A percentile compares a stretch with the other conserved stretches of the same genome.
phyloP scores from a whole-genome alignment of 2,113 vertebrate genomes.

The Anarrhichthys ocellatus region DNA sequence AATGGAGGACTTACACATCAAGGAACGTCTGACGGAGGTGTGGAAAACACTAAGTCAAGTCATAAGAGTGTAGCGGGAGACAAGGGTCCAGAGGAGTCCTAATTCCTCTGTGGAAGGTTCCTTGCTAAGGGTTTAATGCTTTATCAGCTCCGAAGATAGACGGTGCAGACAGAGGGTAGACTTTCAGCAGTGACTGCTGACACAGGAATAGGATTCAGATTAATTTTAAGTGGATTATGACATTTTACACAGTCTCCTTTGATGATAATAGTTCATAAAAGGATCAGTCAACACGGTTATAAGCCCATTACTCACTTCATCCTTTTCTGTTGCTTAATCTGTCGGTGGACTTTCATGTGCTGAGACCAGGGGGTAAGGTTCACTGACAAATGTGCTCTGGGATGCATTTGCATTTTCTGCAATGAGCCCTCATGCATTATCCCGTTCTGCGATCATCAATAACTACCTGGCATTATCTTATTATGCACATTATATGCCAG shows the following conservation, averaged over 20 bases:
- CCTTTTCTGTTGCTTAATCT: slow-evolving; percentile 42
- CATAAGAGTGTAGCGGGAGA: slow-evolving; percentile 7
- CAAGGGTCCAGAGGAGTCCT: slow-evolving; percentile 19
- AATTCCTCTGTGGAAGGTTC: slow-evolving; percentile 4
- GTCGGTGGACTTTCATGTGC: slow-evolving; percentile 48
- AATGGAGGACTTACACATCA: slow-evolving; percentile 61
- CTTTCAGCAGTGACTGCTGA: slow-evolving; percentile 34
- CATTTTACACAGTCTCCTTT: slow-evolving; percentile 55
- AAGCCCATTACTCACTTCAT: slow-evolving; percentile 61
- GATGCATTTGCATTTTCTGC: slow-evolving; percentile 45
- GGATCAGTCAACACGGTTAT: slow-evolving; percentile 59
- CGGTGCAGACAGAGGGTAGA: slow-evolving; percentile 3
- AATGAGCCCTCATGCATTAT: slow-evolving; percentile 31
- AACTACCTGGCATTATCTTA: slow-evolving; percentile 51
- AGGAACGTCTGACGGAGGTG: slow-evolving; percentile 45
- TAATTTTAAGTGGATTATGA: slow-evolving; percentile 66
- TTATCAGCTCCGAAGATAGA: slow-evolving; percentile 47
- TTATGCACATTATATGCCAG: slow-evolving; percentile 52
- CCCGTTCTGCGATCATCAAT: slow-evolving; percentile 53
- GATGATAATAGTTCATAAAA: slow-evolving; percentile 64
- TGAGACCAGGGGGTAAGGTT: slow-evolving; percentile 24
- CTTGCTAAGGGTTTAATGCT: slow-evolving; percentile 27
- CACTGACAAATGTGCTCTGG: slow-evolving; percentile 27
- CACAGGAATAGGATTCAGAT: slow-evolving; percentile 47
- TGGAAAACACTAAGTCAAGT: slow-evolving; percentile 27